These are phyloP conservation scores for Neoscelio sp. DNA, from an alignment of 2,888 invertebrate species.

Conservation along the genomic window DNA sequence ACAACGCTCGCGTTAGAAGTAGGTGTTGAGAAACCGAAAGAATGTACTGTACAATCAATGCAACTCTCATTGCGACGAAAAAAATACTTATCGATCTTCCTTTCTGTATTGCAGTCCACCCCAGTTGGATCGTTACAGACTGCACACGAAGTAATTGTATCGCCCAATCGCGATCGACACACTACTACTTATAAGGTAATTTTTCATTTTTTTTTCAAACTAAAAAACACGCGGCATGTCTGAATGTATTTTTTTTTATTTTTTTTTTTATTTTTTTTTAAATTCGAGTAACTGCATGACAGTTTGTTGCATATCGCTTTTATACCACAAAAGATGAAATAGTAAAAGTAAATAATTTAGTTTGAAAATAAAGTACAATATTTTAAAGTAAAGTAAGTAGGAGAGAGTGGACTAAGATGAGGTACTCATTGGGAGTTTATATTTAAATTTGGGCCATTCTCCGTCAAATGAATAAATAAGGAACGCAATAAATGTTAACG, in stretches of 20 bases:
- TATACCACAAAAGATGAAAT: conserved; percentile 35
- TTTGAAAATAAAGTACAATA: no score
- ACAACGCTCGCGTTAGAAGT: conserved; percentile 24
- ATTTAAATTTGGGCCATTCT: no score
- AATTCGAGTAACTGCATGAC: conserved; percentile 61
- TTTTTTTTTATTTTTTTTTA: conserved; percentile 15
- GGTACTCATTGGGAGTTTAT: no score
- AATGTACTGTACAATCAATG: conserved; percentile 34
- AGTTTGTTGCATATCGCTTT: conserved; percentile 64
- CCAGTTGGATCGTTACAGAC: conserved; percentile 96
- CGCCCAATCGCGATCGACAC: conserved; percentile 95
- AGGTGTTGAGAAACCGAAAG: conserved; percentile 21
- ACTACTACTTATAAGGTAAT: conserved; percentile 91
- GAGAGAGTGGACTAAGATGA: no score
- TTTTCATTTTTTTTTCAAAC: conserved; percentile 38
- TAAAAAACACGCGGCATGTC: conserved; percentile 40
- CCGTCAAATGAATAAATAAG: no score
- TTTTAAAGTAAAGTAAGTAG: no score
- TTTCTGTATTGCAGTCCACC: conserved; percentile 90
- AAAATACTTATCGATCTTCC: conserved; percentile 52
- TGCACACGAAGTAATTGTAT: conserved; percentile 95
- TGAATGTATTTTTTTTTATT: conserved; percentile 29
- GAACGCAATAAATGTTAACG: no score
- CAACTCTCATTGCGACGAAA: conserved; percentile 18
- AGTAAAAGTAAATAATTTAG: no score